Evolutionary conservation across 2,888 invertebrate species (phyloP).

Genomic region (Pandemis corylana): DNA sequence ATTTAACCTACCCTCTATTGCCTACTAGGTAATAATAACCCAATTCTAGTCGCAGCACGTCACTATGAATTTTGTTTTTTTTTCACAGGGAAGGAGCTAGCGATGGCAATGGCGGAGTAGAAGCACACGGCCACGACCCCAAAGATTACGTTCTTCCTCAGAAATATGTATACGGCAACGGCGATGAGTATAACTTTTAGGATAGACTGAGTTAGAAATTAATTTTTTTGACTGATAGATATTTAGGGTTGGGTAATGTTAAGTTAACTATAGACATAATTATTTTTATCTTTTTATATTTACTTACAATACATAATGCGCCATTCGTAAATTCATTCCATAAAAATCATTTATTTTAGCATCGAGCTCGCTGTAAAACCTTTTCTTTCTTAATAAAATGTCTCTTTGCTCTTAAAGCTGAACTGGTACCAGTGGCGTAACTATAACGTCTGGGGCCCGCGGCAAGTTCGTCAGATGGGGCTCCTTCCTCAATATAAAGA

Average conservation of each 20-base stretch:
- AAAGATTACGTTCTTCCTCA: conserved; percentile 75
- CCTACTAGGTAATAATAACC: too few species aligned
- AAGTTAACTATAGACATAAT: neutral
- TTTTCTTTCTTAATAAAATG: too few species aligned
- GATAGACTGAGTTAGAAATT: conserved; percentile 32
- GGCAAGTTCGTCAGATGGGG: too few species aligned
- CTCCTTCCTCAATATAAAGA: too few species aligned
- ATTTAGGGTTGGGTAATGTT: conserved; percentile 26
- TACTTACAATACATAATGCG: neutral
- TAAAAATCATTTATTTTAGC: neutral
- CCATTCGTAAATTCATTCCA: neutral
- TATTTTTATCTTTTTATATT: neutral
- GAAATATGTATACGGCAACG: conserved; percentile 75
- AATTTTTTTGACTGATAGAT: conserved; percentile 35
- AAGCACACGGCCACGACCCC: conserved; percentile 74
- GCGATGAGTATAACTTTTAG: conserved; percentile 73
- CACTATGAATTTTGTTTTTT: conserved; percentile 25
- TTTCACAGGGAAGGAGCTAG: conserved; percentile 65
- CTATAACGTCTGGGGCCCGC: too few species aligned
- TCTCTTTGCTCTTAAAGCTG: too few species aligned
- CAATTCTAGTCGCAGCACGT: neutral
- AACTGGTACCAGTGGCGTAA: too few species aligned
- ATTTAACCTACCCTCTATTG: too few species aligned
- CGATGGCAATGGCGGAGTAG: conserved; percentile 77
- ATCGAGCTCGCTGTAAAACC: too few species aligned